Percentiles rank a stretch among this genome's conserved stretches.
phyloP scores from a whole-genome alignment of 2,113 vertebrate genomes.

The Rhizomys pruinosus region DNA sequence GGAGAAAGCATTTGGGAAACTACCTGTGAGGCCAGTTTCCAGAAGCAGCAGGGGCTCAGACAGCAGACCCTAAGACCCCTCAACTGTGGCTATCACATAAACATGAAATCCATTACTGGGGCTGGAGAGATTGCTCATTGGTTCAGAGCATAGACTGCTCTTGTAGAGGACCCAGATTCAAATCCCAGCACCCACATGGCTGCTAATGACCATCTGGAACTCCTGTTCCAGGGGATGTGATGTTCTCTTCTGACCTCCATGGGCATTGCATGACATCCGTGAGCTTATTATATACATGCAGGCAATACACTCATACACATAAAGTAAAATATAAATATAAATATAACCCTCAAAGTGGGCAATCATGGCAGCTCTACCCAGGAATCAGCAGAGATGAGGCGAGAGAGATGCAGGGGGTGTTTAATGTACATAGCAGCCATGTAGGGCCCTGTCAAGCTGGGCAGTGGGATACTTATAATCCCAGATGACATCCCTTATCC shows the following conservation, averaged over 20 bases:
- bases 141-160: no score
- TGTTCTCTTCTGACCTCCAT: no score
- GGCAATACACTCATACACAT: no score
- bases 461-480: not conserved
- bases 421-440: slow-evolving; percentile 79
- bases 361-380: not conserved
- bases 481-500: not conserved
- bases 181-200: no score
- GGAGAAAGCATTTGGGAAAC: not conserved
- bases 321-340: no score
- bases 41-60: not conserved
- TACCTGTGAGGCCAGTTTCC: not conserved
- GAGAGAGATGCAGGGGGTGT: slow-evolving; percentile 24
- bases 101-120: no score
- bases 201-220: no score
- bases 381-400: slow-evolving; percentile 53
- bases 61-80: not conserved
- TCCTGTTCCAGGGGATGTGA: no score
- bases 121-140: no score
- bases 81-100: not conserved
- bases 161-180: no score
- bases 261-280: no score
- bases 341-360: not conserved
- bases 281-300: no score
- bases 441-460: slow-evolving; percentile 59